Percentiles rank a stretch among this genome's conserved stretches.
phyloP scores from a whole-genome alignment of 2,888 invertebrate genomes.

The Cephus sareptanus region DNA sequence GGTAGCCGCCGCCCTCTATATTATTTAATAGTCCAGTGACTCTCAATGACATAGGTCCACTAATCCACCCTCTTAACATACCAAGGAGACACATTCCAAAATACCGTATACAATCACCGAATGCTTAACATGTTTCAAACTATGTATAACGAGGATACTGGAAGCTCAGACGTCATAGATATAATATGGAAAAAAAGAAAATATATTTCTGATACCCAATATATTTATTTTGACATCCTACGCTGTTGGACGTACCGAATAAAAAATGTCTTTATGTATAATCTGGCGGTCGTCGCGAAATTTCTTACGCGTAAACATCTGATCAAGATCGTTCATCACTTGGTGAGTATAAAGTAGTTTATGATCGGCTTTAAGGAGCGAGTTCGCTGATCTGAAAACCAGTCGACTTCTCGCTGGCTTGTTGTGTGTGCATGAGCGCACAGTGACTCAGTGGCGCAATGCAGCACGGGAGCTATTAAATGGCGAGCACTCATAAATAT shows the following conservation, averaged over 20 bases:
- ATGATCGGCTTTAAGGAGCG: slow-evolving; percentile 40
- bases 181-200: neutral
- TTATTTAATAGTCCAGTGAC: slow-evolving; percentile 25
- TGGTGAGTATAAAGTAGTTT: slow-evolving; percentile 37
- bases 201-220: neutral
- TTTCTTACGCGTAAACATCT: slow-evolving; percentile 33
- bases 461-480: slow-evolving; percentile 57
- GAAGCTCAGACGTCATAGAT: neutral
- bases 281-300: neutral
- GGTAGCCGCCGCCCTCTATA: slow-evolving; percentile 18
- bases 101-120: neutral
- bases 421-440: slow-evolving; percentile 20
- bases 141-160: neutral
- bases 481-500: slow-evolving; percentile 59
- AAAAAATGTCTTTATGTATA: neutral
- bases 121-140: neutral
- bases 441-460: slow-evolving; percentile 34
- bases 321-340: slow-evolving; percentile 44
- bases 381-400: slow-evolving; percentile 16
- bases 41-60: slow-evolving; percentile 14
- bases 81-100: neutral
- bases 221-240: neutral
- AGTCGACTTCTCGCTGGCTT: slow-evolving; percentile 16
- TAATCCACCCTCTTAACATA: slow-evolving; percentile 5
- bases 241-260: neutral